Conservation (phyloP, 2,888 invertebrate species). For the Petrolisthes cinctipes region DNA sequence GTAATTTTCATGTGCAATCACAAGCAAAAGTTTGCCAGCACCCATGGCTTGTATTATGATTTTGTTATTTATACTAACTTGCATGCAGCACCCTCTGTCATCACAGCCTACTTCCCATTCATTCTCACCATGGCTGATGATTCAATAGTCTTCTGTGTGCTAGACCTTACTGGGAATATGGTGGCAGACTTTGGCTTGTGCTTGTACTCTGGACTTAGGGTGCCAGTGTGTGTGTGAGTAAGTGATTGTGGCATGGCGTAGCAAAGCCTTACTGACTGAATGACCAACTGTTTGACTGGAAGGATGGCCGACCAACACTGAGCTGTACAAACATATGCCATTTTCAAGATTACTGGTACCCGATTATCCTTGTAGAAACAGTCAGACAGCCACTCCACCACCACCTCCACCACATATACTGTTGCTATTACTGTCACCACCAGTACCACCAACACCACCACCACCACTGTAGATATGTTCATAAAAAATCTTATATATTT, state of each 20-base stretch:
- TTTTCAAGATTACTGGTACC: not conserved
- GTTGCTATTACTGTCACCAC: not conserved
- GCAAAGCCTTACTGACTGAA: not conserved
- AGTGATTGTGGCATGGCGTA: not conserved
- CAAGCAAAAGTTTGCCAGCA: no score
- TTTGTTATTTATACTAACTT: no score
- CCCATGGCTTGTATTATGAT: no score
- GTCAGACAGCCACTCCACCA: not conserved
- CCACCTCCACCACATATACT: not conserved
- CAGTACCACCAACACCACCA: constrained; percentile 7
- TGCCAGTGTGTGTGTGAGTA: not conserved
- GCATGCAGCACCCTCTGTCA: no score
- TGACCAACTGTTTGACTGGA: not conserved
- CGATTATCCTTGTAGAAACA: not conserved
- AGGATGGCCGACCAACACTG: not conserved
- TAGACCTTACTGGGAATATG: not conserved
- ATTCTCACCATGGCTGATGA: no score
- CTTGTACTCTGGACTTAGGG: not conserved
- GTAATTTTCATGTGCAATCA: no score
- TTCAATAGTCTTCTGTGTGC: no score
- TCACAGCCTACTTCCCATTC: no score
- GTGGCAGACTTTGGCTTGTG: not conserved
- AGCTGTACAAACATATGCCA: constrained; percentile 9
- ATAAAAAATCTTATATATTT: constrained; percentile 31
- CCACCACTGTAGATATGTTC: constrained; percentile 34